A percentile compares a stretch with the other conserved stretches of the same genome.
Conservation (phyloP, 2,797 vertebrate genomes). For the Champsocephalus gunnari region DNA sequence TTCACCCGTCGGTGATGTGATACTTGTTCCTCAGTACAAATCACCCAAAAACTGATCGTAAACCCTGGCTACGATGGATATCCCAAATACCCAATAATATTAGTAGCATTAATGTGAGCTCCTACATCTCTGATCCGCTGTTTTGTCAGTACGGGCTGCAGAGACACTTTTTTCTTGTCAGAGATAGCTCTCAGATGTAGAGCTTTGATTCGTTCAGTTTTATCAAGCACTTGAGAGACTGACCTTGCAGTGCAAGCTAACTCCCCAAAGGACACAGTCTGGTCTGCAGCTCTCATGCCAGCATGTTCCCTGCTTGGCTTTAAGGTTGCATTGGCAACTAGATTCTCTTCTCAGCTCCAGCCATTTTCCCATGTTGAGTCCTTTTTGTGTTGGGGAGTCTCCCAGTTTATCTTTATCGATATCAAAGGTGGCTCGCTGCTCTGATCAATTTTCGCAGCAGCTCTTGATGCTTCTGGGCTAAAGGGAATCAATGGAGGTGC, state of each 20-base stretch:
- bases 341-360: slow-evolving; percentile 61
- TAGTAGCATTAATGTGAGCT: slow-evolving; percentile 67
- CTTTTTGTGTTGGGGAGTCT: slow-evolving; percentile 55
- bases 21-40: too few species aligned
- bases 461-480: slow-evolving; percentile 63
- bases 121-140: slow-evolving; percentile 67
- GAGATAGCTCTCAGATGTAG: slow-evolving; percentile 62
- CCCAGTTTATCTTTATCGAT: slow-evolving; percentile 72
- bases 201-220: slow-evolving; percentile 73
- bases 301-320: slow-evolving; percentile 30
- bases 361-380: slow-evolving; percentile 54
- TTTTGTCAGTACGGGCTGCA: slow-evolving; percentile 59
- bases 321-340: slow-evolving; percentile 50
- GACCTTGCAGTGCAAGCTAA: slow-evolving; percentile 70
- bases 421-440: slow-evolving; percentile 75
- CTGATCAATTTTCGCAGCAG: slow-evolving; percentile 78
- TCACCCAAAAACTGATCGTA: too few species aligned
- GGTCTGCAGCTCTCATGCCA: slow-evolving; percentile 56
- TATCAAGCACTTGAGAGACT: slow-evolving; percentile 67
- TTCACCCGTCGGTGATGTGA: too few species aligned
- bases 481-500: slow-evolving; percentile 76
- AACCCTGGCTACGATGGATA: too few species aligned
- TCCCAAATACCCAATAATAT: too few species aligned
- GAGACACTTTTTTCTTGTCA: slow-evolving; percentile 52
- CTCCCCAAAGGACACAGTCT: slow-evolving; percentile 63